Conservation (phyloP, 1,140 invertebrate genomes). For the Leucophenga varia region DNA sequence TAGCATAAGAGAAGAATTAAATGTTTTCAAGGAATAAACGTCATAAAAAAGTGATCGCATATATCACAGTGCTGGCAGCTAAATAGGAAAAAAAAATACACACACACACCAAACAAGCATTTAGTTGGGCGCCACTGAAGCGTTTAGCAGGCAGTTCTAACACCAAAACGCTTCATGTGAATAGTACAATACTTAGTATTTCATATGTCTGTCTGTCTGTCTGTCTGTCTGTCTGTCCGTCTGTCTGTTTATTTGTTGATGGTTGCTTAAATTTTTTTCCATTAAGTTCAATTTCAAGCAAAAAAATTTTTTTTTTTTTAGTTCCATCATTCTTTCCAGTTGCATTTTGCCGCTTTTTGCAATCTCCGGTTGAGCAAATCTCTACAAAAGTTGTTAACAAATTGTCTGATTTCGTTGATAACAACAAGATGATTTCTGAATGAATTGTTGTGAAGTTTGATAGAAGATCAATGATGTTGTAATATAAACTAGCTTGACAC, state of each 20-base stretch:
- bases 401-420: too few species aligned
- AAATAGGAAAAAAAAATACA: too few species aligned
- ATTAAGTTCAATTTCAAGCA: constrained; percentile 24
- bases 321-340: background rate
- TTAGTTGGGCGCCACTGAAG: constrained; percentile 46
- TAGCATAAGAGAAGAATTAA: constrained; percentile 46
- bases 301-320: constrained; percentile 5
- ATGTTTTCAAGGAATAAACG: constrained; percentile 24
- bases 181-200: too few species aligned
- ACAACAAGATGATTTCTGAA: too few species aligned
- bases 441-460: too few species aligned
- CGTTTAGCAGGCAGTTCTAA: constrained; percentile 37
- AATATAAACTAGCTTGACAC: too few species aligned
- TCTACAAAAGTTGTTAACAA: constrained; percentile 49
- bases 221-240: too few species aligned
- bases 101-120: too few species aligned
- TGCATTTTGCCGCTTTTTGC: constrained; percentile 30
- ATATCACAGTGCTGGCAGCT: constrained; percentile 29
- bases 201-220: too few species aligned
- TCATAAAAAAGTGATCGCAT: constrained; percentile 39
- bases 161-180: constrained; percentile 27
- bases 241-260: constrained; percentile 7
- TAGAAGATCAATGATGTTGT: too few species aligned
- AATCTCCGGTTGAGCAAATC: constrained; percentile 48
- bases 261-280: constrained; percentile 32